phyloP scores from a whole-genome alignment of 2,797 vertebrate genomes.

The Darevskia nairensis region DNA sequence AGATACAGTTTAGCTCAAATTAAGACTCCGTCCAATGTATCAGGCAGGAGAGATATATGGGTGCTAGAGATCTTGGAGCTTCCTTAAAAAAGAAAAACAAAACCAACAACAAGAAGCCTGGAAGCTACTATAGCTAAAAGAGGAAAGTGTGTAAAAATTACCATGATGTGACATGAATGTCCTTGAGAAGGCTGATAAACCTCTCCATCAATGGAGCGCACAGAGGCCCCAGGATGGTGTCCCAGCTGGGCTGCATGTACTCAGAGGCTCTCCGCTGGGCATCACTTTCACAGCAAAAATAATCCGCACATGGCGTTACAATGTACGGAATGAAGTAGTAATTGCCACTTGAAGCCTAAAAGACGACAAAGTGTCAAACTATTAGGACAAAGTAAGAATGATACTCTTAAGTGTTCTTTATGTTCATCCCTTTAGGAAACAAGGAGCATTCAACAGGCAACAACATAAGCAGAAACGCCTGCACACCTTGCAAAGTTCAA shows the following conservation, averaged over 20 bases:
- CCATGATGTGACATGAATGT: conserved; percentile 94
- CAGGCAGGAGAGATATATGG: conserved; percentile 5
- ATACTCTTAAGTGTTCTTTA: not conserved
- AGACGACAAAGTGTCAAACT: conserved; percentile 52
- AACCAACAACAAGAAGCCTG: not conserved
- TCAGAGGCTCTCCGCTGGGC: conserved; percentile 89
- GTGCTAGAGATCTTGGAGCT: not conserved
- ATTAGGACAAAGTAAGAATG: conserved; percentile 34
- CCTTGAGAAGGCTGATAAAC: conserved; percentile 90
- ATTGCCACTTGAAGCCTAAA: conserved; percentile 91
- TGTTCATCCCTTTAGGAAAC: conserved; percentile 11
- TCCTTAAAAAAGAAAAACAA: not conserved
- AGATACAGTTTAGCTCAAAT: conserved; percentile 26
- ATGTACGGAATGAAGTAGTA: conserved; percentile 97
- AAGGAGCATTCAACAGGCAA: not conserved
- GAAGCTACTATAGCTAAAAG: conserved; percentile 2
- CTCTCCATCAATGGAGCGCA: conserved; percentile 89
- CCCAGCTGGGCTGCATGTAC: conserved; percentile 93
- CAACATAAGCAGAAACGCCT: not conserved
- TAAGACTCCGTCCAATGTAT: not conserved
- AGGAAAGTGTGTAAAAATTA: conserved; percentile 68
- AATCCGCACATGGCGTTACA: conserved; percentile 87
- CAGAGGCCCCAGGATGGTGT: conserved; percentile 88
- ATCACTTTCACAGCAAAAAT: conserved; percentile 92
- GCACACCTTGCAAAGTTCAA: not conserved